Conservation (phyloP, 2,888 invertebrate species). For the Emmelina monodactyla region DNA sequence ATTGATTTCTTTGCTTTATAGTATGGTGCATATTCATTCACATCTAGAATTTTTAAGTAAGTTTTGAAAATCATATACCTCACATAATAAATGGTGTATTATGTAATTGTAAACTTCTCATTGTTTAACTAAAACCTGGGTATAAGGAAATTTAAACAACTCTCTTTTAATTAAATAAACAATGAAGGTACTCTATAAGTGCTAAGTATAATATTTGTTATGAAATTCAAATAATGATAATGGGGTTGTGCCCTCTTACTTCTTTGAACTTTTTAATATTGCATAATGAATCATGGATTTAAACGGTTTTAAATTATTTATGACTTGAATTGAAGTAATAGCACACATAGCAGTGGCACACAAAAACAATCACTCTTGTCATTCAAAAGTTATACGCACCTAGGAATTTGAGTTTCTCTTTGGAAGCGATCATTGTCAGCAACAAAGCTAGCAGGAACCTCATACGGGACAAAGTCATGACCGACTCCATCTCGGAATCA, state of each 20-base stretch:
- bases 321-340: conserved; percentile 33
- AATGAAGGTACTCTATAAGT: background rate
- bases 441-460: conserved; percentile 81
- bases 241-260: conserved; percentile 1
- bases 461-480: conserved; percentile 77
- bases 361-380: conserved; percentile 14
- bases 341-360: conserved; percentile 48
- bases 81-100: too few species aligned
- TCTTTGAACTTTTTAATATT: conserved; percentile 7
- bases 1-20: too few species aligned
- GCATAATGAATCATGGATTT: conserved; percentile 15
- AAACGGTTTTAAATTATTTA: conserved; percentile 1
- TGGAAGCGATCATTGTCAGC: conserved; percentile 83
- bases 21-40: too few species aligned
- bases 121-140: too few species aligned
- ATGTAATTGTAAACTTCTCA: too few species aligned
- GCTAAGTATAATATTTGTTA: background rate
- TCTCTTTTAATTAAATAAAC: background rate
- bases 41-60: too few species aligned
- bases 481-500: conserved; percentile 46
- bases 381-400: conserved; percentile 66
- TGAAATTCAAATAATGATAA: too few species aligned
- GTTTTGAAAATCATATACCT: too few species aligned
- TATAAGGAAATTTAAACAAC: background rate
- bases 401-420: conserved; percentile 77